phyloP scores from a whole-genome alignment of 2,797 vertebrate species.

The Dicrostonyx torquatus region DNA sequence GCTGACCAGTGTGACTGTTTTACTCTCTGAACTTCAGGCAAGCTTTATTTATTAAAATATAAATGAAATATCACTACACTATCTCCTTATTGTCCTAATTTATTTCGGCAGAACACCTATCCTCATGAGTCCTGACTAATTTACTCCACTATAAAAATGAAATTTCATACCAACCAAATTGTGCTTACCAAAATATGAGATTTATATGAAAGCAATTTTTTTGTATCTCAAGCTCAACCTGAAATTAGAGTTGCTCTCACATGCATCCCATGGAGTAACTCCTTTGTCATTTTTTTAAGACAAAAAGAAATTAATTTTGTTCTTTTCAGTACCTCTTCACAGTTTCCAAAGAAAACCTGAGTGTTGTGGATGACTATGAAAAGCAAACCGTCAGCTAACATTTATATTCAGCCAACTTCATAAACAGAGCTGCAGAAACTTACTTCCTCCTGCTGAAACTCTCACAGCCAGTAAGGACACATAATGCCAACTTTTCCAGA shows the following conservation, averaged over 20 bases:
- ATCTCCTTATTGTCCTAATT: constrained; percentile 41
- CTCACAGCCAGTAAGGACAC: background rate
- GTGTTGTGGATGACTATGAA: constrained; percentile 70
- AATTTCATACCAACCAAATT: constrained; percentile 59
- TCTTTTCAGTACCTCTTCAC: constrained; percentile 68
- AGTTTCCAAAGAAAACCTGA: constrained; percentile 77
- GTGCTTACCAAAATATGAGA: constrained; percentile 55
- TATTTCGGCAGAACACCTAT: constrained; percentile 45
- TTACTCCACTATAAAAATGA: constrained; percentile 58
- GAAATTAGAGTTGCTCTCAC: constrained; percentile 58
- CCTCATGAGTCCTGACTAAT: constrained; percentile 47
- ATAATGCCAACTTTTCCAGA: constrained; percentile 2
- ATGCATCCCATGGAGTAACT: constrained; percentile 27
- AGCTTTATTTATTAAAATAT: too few relatives aligned
- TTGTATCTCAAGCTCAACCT: constrained; percentile 31
- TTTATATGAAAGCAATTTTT: constrained; percentile 33
- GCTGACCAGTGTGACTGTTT: too few relatives aligned
- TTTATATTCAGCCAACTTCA: constrained; percentile 58
- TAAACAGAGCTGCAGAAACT: constrained; percentile 66
- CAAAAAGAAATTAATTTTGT: constrained; percentile 70
- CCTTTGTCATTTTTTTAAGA: constrained; percentile 56
- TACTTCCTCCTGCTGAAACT: constrained; percentile 56
- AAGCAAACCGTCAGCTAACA: constrained; percentile 60
- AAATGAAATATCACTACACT: background rate
- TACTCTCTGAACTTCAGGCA: too few relatives aligned